Evolutionary conservation across 1,140 invertebrate genomes (phyloP).

Genomic region (Orchestia grillus): DNA sequence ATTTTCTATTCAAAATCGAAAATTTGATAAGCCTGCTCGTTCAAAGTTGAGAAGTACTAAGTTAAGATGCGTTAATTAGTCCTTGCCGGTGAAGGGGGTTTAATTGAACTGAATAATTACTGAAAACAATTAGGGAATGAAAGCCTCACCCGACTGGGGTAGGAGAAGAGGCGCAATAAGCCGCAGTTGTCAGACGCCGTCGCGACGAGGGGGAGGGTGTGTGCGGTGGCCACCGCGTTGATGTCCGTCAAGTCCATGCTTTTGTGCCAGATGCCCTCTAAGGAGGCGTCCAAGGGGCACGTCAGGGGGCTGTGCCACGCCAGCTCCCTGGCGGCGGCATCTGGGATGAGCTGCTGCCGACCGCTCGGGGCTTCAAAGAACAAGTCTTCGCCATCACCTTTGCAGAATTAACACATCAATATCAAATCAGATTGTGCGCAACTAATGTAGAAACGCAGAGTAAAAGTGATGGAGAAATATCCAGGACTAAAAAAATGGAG

Average conservation of each 20-base stretch:
- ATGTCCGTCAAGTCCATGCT: conserved; percentile 65
- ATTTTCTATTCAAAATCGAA: too few species aligned
- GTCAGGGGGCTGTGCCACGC: conserved; percentile 63
- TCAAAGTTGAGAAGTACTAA: too few species aligned
- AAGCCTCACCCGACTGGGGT: conserved; percentile 60
- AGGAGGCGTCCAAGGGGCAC: conserved; percentile 59
- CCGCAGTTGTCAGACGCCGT: conserved; percentile 61
- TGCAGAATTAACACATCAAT: not conserved
- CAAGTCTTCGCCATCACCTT: conserved; percentile 66
- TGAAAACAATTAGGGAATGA: not conserved
- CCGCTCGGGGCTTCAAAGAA: conserved; percentile 66
- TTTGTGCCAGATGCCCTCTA: conserved; percentile 65
- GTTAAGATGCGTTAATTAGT: too few species aligned
- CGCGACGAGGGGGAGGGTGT: conserved; percentile 61
- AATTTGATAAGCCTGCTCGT: too few species aligned
- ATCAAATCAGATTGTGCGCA: not conserved
- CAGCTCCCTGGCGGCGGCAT: conserved; percentile 48
- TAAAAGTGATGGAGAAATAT: too few species aligned
- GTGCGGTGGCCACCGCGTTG: conserved; percentile 64
- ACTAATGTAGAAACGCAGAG: too few species aligned
- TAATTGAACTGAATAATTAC: too few species aligned
- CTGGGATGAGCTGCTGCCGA: conserved; percentile 62
- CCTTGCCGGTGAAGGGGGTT: too few species aligned
- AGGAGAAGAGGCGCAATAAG: conserved; percentile 63
- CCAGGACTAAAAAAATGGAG: too few species aligned